Percentiles rank a stretch among this genome's conserved stretches.
These are phyloP conservation scores for Bucco capensis DNA, from an alignment of 2,113 vertebrate genomes.

Conservation along the genomic window DNA sequence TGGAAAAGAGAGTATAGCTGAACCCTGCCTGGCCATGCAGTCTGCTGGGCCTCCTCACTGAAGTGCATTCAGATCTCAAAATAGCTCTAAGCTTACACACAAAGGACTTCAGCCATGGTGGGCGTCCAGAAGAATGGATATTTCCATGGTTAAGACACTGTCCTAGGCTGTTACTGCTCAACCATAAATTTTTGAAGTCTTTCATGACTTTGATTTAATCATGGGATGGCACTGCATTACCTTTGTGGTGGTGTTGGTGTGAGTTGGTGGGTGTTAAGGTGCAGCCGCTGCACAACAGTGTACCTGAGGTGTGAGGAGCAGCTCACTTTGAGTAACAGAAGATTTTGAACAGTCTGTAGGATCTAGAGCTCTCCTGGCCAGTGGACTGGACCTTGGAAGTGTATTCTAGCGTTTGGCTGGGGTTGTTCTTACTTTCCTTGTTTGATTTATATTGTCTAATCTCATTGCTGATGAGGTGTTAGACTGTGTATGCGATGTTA, in stretches of 20 bases:
- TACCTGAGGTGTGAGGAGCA: background rate
- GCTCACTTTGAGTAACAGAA: background rate
- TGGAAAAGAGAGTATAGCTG: rapidly evolving
- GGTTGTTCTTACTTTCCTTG: background rate
- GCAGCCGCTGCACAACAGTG: background rate
- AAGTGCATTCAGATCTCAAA: rapidly evolving
- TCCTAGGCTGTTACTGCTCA: background rate
- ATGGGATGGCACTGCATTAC: background rate
- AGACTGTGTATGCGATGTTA: background rate
- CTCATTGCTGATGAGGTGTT: background rate
- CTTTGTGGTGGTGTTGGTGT: rapidly evolving
- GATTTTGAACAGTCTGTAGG: background rate
- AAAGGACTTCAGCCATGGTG: background rate
- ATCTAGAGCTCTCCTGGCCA: background rate
- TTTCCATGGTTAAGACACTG: rapidly evolving
- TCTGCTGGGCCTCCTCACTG: background rate
- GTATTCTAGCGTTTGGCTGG: background rate
- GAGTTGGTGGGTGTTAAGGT: background rate
- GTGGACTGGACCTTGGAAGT: background rate
- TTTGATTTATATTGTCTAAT: background rate
- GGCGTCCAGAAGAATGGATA: background rate
- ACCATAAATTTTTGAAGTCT: background rate
- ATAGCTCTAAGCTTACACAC: background rate
- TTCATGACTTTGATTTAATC: background rate
- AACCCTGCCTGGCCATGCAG: background rate